Conservation (phyloP, 2,797 vertebrate genomes). For the Vultur gryphus region DNA sequence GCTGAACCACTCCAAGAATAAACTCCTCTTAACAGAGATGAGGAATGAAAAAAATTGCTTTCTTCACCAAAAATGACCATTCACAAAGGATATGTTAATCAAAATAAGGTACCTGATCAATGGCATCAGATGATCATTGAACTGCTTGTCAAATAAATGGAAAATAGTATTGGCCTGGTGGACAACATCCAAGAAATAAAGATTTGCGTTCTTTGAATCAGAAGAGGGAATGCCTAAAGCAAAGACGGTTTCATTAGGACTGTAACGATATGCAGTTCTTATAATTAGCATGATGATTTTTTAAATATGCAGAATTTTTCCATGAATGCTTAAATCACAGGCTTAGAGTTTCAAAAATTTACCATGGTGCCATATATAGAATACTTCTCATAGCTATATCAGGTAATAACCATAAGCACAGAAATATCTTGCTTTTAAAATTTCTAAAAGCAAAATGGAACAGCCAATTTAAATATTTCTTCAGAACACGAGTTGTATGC, state of each 20-base stretch:
- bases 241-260: conserved; percentile 22
- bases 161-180: conserved; percentile 99
- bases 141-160: conserved; percentile 99
- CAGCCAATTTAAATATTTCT: background rate
- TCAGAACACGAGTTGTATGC: background rate
- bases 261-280: background rate
- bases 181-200: conserved; percentile 98
- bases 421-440: background rate
- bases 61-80: background rate
- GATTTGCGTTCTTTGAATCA: conserved; percentile 94
- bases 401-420: background rate
- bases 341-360: conserved; percentile 2
- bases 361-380: background rate
- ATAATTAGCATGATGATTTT: background rate
- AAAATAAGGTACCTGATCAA: conserved; percentile 88
- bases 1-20: background rate
- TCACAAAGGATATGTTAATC: background rate
- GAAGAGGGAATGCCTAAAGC: conserved; percentile 91
- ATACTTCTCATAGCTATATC: background rate
- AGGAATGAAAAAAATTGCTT: background rate
- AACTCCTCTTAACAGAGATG: background rate
- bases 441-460: background rate
- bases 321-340: background rate
- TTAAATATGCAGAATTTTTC: background rate
- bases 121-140: conserved; percentile 99